These are phyloP conservation scores for Sebastes minor DNA, from an alignment of 2,797 vertebrate genomes.

Conservation along the genomic window DNA sequence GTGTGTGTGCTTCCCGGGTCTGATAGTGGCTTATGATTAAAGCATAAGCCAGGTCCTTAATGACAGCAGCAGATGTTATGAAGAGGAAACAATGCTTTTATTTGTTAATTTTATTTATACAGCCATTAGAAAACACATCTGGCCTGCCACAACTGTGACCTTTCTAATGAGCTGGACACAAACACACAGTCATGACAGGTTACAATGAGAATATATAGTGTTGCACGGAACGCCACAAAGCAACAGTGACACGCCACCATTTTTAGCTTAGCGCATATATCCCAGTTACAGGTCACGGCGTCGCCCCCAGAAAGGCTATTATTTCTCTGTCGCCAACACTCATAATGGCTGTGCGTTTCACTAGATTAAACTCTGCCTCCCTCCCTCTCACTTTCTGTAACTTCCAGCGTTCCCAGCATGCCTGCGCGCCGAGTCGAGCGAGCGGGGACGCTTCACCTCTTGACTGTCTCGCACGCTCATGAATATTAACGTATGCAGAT, in stretches of 20 bases:
- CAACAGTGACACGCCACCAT: neutral
- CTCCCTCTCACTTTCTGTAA: conserved; percentile 32
- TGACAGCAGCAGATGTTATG: conserved; percentile 71
- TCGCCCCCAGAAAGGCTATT: conserved; percentile 42
- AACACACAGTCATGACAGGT: neutral
- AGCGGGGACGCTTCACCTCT: conserved; percentile 57
- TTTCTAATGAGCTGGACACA: conserved; percentile 37
- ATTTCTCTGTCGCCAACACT: conserved; percentile 36
- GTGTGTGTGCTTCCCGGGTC: conserved; percentile 13
- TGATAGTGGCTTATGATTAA: conserved; percentile 69
- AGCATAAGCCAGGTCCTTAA: conserved; percentile 61
- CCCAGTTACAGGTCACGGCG: conserved; percentile 48
- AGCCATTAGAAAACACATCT: conserved; percentile 63
- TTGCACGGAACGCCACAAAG: neutral
- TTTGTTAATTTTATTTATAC: conserved; percentile 64
- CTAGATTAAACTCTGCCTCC: conserved; percentile 61
- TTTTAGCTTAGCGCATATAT: conserved; percentile 9
- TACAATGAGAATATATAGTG: neutral
- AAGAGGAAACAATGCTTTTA: conserved; percentile 61
- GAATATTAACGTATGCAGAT: conserved; percentile 81
- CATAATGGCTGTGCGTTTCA: conserved; percentile 51
- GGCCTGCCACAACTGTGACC: conserved; percentile 41
- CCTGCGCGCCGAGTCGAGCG: neutral
- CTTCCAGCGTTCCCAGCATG: conserved; percentile 45
- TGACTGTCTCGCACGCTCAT: conserved; percentile 57